phyloP scores from a whole-genome alignment of 1,140 invertebrate species.

The Drosophila setifemur region DNA sequence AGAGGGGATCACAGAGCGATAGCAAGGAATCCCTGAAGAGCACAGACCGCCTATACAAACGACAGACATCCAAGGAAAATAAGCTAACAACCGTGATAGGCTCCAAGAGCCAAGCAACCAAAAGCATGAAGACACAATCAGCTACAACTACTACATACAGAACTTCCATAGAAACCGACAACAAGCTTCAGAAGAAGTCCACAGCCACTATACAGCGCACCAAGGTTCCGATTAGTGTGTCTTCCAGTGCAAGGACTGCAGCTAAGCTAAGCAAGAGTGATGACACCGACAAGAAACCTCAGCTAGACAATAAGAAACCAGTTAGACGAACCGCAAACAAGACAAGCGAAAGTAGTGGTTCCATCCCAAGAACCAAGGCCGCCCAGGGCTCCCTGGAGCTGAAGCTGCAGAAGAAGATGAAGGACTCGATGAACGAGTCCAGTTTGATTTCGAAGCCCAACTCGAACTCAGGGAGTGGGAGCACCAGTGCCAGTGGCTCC shows the following conservation, averaged over 20 bases:
- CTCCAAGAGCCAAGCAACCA: slow-evolving; percentile 68
- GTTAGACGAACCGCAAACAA: slow-evolving; percentile 39
- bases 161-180: slow-evolving; percentile 76
- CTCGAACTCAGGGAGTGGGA: slow-evolving; percentile 55
- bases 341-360: slow-evolving; percentile 19
- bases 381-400: slow-evolving; percentile 53
- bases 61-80: slow-evolving; percentile 68
- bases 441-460: neutral
- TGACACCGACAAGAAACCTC: slow-evolving; percentile 70
- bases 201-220: slow-evolving; percentile 56
- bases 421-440: slow-evolving; percentile 69
- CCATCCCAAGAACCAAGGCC: slow-evolving; percentile 5
- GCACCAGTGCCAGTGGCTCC: slow-evolving; percentile 68
- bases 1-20: slow-evolving; percentile 51
- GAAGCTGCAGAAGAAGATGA: slow-evolving; percentile 73
- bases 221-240: slow-evolving; percentile 72
- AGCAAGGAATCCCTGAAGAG: slow-evolving; percentile 63
- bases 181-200: slow-evolving; percentile 57
- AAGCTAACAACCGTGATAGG: slow-evolving; percentile 73
- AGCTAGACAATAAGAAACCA: slow-evolving; percentile 71
- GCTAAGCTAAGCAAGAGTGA: slow-evolving; percentile 68
- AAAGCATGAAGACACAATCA: slow-evolving; percentile 77
- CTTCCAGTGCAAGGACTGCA: slow-evolving; percentile 65
- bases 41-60: slow-evolving; percentile 65
- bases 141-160: slow-evolving; percentile 58